Evolutionary conservation across 2,113 vertebrate species (phyloP), one percentile per base, ranked within the genome.

Genomic region (Natator depressus): DNA sequence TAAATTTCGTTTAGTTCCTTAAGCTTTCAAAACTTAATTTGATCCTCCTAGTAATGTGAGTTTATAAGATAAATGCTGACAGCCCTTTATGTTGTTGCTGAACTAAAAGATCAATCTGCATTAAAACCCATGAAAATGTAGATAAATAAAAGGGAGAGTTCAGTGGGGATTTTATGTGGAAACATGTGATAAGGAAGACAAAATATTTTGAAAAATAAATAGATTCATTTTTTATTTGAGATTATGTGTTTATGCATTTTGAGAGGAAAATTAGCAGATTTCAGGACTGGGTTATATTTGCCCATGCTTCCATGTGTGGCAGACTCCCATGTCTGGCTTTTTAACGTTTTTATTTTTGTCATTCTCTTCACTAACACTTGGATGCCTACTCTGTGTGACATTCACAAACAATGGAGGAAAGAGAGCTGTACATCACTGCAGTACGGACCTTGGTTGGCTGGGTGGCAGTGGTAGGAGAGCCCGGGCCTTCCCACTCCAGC

Each of bases 141-240:
- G 3, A 1, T 19, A 24, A 80, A 78, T 20, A 49, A 84, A 72
- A 6, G 6, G 0, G 2, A 87, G 84, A 91, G 57, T 1, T 42
- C 55, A 82, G 0, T 7, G 69, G 1, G 1, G 1, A n/a, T 53
- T 87, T 86, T 3, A 10, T 84, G 50, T 29, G 10, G 42, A 81
- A 6, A 4, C 12, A 47, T 3, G 83, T 46, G 1, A 59, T 69
- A 80, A 72, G 1, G 47, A 0, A 0, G 0, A 4, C 25, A 16
- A 29, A 47, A 1, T 0, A 17, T 24, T 55, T 55, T 25, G 22
- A 38, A 72, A 72, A 38, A 38, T 10, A 38, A 4, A 42, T 5
- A n/a, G 35, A 1, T 24, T 78, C 6, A 24, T 0, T 2, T 65
- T 84, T 35, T 16, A 16, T 24, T 75, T 55, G 29, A 25, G 6